Evolutionary conservation across 1,140 invertebrate species (phyloP).

Genomic region (Drosophila repletoides): DNA sequence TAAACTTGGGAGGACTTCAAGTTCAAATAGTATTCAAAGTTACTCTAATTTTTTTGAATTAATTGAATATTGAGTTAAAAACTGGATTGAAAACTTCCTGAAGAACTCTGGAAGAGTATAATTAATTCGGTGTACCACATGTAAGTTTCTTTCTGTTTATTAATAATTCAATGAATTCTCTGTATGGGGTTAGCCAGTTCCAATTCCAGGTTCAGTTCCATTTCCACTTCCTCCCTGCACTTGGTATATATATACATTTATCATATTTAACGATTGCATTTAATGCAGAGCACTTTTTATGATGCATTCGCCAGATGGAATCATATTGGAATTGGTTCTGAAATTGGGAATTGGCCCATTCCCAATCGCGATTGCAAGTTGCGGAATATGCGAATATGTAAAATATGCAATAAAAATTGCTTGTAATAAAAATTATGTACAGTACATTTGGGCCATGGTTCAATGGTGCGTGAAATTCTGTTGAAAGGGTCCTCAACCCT

Average conservation of each 20-base stretch:
- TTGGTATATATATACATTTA: constrained; percentile 39
- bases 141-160: not conserved
- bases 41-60: too few species aligned
- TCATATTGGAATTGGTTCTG: constrained; percentile 21
- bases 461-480: constrained; percentile 65
- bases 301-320: constrained; percentile 45
- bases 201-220: not conserved
- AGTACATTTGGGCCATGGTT: constrained; percentile 70
- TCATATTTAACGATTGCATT: constrained; percentile 74
- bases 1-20: too few species aligned
- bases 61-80: too few species aligned
- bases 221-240: constrained; percentile 3
- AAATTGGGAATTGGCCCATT: constrained; percentile 2
- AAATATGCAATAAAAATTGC: constrained; percentile 63
- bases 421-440: constrained; percentile 77
- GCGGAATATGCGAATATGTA: constrained; percentile 29
- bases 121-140: too few species aligned
- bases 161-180: not conserved
- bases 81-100: too few species aligned
- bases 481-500: not conserved
- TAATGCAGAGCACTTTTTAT: constrained; percentile 52
- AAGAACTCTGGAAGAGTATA: too few species aligned
- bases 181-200: too few species aligned
- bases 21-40: too few species aligned
- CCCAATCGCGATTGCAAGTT: too few species aligned